Conservation (phyloP, 1,140 invertebrate species). For the Temnothorax curvispinosus region DNA sequence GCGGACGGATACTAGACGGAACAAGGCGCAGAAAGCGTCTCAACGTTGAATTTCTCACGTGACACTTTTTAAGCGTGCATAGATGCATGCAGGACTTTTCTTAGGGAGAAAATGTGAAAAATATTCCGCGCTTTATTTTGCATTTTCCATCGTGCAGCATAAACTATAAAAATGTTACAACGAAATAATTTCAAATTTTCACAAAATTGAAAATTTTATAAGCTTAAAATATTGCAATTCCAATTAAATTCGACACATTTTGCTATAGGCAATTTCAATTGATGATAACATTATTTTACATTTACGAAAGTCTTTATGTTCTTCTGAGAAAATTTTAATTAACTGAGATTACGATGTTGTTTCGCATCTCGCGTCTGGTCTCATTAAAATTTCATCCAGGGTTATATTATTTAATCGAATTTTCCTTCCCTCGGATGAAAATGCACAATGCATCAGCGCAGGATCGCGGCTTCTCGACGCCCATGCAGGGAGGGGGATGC, state of each 20-base stretch:
- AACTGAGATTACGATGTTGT: neutral
- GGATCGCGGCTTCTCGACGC: neutral
- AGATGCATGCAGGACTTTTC: neutral
- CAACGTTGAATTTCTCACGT: conserved; percentile 21
- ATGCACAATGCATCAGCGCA: neutral
- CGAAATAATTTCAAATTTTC: neutral
- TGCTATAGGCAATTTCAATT: neutral
- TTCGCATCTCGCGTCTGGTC: neutral
- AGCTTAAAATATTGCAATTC: neutral
- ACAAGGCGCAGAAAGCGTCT: neutral
- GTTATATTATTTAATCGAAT: conserved; percentile 37
- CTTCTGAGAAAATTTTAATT: conserved; percentile 3
- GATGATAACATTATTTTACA: neutral
- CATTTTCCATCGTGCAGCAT: neutral
- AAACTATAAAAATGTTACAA: neutral
- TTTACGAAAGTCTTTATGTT: neutral
- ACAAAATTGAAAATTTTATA: neutral
- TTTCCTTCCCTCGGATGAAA: neutral
- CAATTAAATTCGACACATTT: conserved; percentile 10
- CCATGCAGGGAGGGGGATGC: neutral
- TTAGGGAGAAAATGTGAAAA: neutral
- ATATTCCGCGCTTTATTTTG: neutral
- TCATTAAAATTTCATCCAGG: neutral
- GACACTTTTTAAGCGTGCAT: conserved; percentile 1
- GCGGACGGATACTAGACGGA: neutral